A percentile compares a stretch with the other conserved stretches of the same genome.
Evolutionary conservation across 2,113 vertebrate genomes (phyloP).

Genomic region (Raja brachyura): DNA sequence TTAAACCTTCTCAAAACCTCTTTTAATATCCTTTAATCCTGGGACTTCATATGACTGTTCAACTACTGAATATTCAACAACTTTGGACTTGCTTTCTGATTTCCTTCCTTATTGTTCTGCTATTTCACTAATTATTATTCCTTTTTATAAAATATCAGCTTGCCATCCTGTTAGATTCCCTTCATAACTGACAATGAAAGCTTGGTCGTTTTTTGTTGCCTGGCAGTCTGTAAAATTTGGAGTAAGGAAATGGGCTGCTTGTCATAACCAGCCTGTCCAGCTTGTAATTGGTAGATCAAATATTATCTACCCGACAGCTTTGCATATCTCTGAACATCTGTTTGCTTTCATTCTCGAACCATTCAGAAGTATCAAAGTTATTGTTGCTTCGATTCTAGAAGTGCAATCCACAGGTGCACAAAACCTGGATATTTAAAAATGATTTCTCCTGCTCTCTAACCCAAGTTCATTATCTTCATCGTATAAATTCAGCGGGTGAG

Average conservation of each 20-base stretch:
- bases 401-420: not conserved
- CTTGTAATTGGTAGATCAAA: not conserved
- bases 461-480: not conserved
- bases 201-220: not conserved
- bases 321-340: not conserved
- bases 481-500: not conserved
- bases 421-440: not conserved
- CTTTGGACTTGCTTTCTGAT: too few species aligned
- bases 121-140: too few species aligned
- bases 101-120: too few species aligned
- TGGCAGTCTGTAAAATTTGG: not conserved
- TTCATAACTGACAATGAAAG: not conserved
- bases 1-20: not conserved
- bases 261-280: not conserved
- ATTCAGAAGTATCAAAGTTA: not conserved
- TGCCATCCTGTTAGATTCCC: not conserved
- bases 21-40: not conserved
- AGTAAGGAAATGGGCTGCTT: not conserved
- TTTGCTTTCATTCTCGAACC: not conserved
- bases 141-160: not conserved
- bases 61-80: too few species aligned
- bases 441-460: not conserved
- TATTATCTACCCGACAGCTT: not conserved
- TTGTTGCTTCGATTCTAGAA: not conserved
- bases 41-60: too few species aligned